Percentiles rank a stretch among this genome's conserved stretches.
Evolutionary conservation across 2,113 vertebrate genomes (phyloP).

Genomic region (Clarias gariepinus): DNA sequence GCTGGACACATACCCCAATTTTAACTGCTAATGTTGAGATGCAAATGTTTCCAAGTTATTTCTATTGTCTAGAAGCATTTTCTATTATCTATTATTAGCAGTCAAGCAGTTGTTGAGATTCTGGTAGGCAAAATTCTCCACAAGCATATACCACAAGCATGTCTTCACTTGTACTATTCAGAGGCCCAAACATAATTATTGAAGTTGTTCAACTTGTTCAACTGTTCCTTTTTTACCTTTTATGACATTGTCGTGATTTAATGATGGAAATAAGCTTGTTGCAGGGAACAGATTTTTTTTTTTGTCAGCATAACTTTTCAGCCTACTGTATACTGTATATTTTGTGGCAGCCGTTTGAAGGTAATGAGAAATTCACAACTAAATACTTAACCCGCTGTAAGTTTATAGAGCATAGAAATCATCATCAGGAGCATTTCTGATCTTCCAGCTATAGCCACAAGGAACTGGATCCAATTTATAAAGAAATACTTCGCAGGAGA

Average conservation of each 20-base stretch:
- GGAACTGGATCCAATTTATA: background rate
- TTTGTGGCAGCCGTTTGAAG: background rate
- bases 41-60: background rate
- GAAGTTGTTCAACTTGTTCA: constrained; percentile 74
- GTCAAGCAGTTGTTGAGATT: background rate
- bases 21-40: background rate
- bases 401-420: background rate
- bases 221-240: constrained; percentile 49
- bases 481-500: background rate
- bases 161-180: constrained; percentile 69
- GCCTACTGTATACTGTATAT: background rate
- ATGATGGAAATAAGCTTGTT: constrained; percentile 19
- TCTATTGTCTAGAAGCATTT: no score
- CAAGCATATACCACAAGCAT: background rate
- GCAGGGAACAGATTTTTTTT: background rate
- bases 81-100: constrained; percentile 6
- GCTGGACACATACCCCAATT: background rate
- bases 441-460: background rate
- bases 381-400: background rate
- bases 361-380: background rate
- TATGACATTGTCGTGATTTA: no score
- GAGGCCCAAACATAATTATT: constrained; percentile 83
- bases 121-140: background rate
- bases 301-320: background rate
- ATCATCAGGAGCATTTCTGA: background rate